phyloP scores from a whole-genome alignment of 2,113 vertebrate species.

The Spea bombifrons region DNA sequence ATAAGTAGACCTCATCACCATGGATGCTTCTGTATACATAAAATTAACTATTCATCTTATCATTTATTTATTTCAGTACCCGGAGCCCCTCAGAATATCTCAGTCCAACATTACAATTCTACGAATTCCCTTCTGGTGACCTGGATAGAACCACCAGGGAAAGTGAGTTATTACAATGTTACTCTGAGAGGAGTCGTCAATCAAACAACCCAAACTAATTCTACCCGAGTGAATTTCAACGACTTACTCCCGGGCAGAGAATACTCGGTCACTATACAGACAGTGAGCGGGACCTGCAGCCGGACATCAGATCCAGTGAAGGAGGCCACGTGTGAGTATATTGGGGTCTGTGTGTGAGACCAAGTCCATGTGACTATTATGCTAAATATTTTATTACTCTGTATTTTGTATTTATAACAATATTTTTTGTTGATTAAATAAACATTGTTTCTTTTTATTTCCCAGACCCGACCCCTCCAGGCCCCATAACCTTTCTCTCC shows the following conservation, averaged over 20 bases:
- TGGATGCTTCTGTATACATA: no score
- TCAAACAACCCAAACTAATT: neutral
- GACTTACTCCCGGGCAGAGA: neutral
- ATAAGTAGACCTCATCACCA: no score
- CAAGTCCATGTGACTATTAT: no score
- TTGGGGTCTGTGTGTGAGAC: neutral
- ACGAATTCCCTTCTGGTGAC: neutral
- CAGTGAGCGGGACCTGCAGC: neutral
- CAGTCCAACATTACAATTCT: neutral
- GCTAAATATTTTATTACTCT: neutral
- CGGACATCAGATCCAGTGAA: neutral
- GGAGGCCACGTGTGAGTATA: conserved; percentile 26
- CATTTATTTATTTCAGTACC: neutral
- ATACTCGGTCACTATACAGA: neutral
- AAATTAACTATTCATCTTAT: no score
- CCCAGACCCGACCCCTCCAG: neutral
- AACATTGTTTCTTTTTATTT: neutral
- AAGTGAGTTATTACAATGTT: conserved; percentile 10
- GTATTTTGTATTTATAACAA: no score
- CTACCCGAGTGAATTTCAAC: neutral
- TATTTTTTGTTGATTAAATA: no score
- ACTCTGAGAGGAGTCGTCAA: neutral
- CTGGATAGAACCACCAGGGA: neutral
- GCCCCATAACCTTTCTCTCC: neutral
- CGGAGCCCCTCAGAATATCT: neutral